phyloP scores from a whole-genome alignment of 2,797 vertebrate genomes.

The Urophycis tenuis region DNA sequence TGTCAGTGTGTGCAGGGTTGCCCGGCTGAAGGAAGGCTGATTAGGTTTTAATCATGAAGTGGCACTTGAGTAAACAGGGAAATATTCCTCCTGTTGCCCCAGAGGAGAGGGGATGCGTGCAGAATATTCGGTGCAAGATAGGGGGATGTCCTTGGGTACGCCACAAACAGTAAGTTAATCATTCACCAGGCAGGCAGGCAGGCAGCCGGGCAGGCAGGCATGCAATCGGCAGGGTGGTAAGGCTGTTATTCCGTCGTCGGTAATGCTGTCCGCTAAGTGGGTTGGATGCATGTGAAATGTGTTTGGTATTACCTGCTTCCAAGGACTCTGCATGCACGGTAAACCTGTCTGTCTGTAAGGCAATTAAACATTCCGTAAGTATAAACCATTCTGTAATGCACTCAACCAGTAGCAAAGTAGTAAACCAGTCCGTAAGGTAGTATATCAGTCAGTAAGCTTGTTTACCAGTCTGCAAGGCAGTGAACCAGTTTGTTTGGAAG shows the following conservation, averaged over 20 bases:
- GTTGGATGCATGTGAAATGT: conserved; percentile 32
- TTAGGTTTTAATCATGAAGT: conserved; percentile 67
- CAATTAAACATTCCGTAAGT: not conserved
- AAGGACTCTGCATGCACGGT: not conserved
- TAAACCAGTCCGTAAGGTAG: no score
- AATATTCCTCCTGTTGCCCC: conserved; percentile 56
- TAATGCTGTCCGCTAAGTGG: conserved; percentile 24
- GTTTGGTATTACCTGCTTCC: conserved; percentile 18
- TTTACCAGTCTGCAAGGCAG: no score
- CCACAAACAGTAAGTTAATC: conserved; percentile 52
- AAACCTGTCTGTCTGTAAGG: not conserved
- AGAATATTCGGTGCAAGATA: conserved; percentile 39
- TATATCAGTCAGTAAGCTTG: no score
- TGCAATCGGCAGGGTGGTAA: conserved; percentile 20
- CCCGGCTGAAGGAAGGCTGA: conserved; percentile 59
- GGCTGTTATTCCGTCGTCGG: conserved; percentile 43
- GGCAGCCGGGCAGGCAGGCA: not conserved
- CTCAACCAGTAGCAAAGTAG: no score
- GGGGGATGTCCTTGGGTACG: conserved; percentile 52
- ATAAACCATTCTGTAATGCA: not conserved
- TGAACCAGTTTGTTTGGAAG: no score
- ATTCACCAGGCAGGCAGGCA: conserved; percentile 36
- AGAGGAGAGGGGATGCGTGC: conserved; percentile 33
- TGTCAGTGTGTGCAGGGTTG: conserved; percentile 50
- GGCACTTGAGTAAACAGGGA: conserved; percentile 65